phyloP scores from a whole-genome alignment of 2,797 vertebrate genomes.

The Argentina silus region DNA sequence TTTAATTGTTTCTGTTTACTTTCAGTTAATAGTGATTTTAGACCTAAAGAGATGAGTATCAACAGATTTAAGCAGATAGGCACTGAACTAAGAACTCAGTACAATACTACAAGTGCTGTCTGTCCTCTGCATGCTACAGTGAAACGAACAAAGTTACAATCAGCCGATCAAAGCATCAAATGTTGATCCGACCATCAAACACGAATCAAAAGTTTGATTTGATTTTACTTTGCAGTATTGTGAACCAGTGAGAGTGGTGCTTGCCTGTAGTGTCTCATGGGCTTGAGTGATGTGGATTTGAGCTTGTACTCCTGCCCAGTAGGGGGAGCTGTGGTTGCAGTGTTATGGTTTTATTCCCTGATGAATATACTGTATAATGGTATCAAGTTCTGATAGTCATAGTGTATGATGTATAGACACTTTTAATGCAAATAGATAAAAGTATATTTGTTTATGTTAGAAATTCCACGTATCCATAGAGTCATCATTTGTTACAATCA shows the following conservation, averaged over 20 bases:
- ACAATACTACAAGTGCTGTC: conserved; percentile 16
- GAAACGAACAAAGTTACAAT: conserved; percentile 55
- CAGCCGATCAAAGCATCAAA: conserved; percentile 19
- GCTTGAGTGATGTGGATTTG: conserved; percentile 54
- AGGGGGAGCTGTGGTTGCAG: conserved; percentile 54
- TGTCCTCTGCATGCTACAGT: conserved; percentile 64
- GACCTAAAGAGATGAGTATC: conserved; percentile 31
- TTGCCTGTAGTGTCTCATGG: conserved; percentile 33
- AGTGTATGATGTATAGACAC: conserved; percentile 40
- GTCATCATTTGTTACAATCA: conserved; percentile 36
- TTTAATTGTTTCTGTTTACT: conserved; percentile 64
- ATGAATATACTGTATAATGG: conserved; percentile 65
- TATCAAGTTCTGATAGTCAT: conserved; percentile 37
- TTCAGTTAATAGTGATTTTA: conserved; percentile 32
- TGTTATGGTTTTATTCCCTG: conserved; percentile 60
- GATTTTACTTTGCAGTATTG: conserved; percentile 8
- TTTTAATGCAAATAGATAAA: conserved; percentile 43
- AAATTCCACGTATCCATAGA: conserved; percentile 40
- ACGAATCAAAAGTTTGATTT: conserved; percentile 26
- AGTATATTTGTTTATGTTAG: conserved; percentile 47
- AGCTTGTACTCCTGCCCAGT: conserved; percentile 51
- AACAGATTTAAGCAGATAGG: conserved; percentile 43
- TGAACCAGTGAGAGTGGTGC: conserved; percentile 25
- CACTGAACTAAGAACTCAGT: conserved; percentile 42
- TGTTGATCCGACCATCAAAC: conserved; percentile 42